Evolutionary conservation across 2,888 invertebrate species (phyloP).

Genomic region (Stratiomys singularior): DNA sequence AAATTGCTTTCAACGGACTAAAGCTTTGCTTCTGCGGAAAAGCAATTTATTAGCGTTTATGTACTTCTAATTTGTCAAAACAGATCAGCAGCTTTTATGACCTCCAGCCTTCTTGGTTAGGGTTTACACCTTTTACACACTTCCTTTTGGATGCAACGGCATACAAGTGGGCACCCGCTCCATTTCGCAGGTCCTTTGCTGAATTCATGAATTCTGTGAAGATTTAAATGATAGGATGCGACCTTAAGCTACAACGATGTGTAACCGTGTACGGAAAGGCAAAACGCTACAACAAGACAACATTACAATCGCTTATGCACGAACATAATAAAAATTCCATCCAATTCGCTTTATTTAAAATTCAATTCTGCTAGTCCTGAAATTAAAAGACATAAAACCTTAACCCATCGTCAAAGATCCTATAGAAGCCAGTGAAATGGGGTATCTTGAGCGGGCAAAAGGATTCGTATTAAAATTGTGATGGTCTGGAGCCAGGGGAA

Average conservation of each 20-base stretch:
- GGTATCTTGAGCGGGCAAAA: background rate
- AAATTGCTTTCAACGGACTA: too few relatives aligned
- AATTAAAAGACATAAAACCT: slow-evolving; percentile 47
- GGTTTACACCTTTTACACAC: too few relatives aligned
- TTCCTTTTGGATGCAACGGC: too few relatives aligned
- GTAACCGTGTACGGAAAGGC: too few relatives aligned
- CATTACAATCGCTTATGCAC: slow-evolving; percentile 30
- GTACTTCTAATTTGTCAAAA: slow-evolving; percentile 27
- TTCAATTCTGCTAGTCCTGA: slow-evolving; percentile 45
- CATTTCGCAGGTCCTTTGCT: too few relatives aligned
- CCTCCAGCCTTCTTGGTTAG: background rate
- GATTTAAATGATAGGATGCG: too few relatives aligned
- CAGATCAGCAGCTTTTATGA: slow-evolving; percentile 1
- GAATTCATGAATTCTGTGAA: too few relatives aligned
- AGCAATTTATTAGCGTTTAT: slow-evolving; percentile 18
- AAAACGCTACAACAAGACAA: slow-evolving; percentile 4
- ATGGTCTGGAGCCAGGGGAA: slow-evolving; percentile 19
- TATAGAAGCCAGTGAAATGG: background rate
- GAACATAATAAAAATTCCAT: slow-evolving; percentile 44
- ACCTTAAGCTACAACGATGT: too few relatives aligned
- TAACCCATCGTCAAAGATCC: slow-evolving; percentile 8
- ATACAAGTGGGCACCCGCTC: too few relatives aligned
- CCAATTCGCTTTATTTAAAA: slow-evolving; percentile 47
- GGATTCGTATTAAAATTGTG: background rate
- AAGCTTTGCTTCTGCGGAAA: too few relatives aligned